Evolutionary conservation across 2,888 invertebrate species (phyloP).

Genomic region (Hylaea fasciaria): DNA sequence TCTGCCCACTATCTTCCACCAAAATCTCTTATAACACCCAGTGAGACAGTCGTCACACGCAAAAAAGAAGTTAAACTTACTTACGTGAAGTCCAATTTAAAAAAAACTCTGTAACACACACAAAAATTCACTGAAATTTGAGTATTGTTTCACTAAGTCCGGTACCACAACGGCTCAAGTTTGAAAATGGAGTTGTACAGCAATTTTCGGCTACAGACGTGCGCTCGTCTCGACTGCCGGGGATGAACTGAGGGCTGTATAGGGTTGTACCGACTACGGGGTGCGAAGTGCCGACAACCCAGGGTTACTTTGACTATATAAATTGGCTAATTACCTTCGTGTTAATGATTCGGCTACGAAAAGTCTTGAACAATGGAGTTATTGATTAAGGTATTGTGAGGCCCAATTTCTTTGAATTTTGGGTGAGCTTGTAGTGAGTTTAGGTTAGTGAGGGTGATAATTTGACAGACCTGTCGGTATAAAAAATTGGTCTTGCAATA

Average conservation of each 20-base stretch:
- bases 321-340: conserved; percentile 52
- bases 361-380: conserved; percentile 15
- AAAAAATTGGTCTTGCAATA: too few relatives aligned
- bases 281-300: conserved; percentile 48
- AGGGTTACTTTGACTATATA: conserved; percentile 49
- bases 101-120: conserved; percentile 14
- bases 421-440: not conserved
- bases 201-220: conserved; percentile 33
- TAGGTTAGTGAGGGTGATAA: not conserved
- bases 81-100: conserved; percentile 19
- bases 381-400: conserved; percentile 22
- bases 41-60: too few relatives aligned
- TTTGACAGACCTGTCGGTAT: too few relatives aligned
- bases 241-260: conserved; percentile 40
- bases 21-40: too few relatives aligned
- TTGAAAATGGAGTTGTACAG: conserved; percentile 20
- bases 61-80: conserved; percentile 7
- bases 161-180: conserved; percentile 30
- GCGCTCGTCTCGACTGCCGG: conserved; percentile 34
- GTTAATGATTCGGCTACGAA: conserved; percentile 35
- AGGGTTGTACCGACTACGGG: conserved; percentile 31
- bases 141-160: conserved; percentile 18
- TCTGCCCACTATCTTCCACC: too few relatives aligned
- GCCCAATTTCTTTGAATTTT: not conserved
- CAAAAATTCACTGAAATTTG: conserved; percentile 14